Conservation (phyloP, 2,113 vertebrate species). For the Poicephalus gulielmi region DNA sequence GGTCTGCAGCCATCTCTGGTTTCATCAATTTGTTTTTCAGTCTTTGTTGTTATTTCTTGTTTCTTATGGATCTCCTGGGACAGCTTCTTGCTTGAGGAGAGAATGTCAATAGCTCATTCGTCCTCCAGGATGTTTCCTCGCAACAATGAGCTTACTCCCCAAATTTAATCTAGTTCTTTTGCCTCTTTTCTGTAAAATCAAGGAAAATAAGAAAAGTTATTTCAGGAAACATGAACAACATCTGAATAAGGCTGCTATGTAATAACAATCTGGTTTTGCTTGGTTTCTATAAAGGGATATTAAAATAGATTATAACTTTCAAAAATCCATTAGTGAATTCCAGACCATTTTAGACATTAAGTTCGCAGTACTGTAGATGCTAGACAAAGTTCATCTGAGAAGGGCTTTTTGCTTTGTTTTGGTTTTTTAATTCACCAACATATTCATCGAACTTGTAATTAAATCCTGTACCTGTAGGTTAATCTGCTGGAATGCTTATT, state of each 20-base stretch:
- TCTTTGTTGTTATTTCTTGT: constrained; percentile 73
- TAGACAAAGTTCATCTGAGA: not conserved
- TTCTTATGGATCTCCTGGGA: constrained; percentile 76
- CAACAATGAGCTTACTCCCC: constrained; percentile 51
- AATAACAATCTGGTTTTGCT: constrained; percentile 1
- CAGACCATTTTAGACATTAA: not conserved
- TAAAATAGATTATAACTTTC: not conserved
- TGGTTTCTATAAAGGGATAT: not conserved
- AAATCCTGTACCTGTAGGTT: not conserved
- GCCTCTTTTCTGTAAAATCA: constrained; percentile 52
- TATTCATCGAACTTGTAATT: not conserved
- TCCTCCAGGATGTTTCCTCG: constrained; percentile 71
- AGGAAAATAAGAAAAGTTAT: constrained; percentile 24
- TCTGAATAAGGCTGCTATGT: constrained; percentile 1
- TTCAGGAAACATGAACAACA: constrained; percentile 35
- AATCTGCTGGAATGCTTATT: not conserved
- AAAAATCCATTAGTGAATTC: constrained; percentile 25
- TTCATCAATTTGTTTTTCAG: constrained; percentile 78
- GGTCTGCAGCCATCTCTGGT: constrained; percentile 71
- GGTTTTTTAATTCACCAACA: not conserved
- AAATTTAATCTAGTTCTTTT: constrained; percentile 70
- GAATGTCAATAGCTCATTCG: constrained; percentile 73
- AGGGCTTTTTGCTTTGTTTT: not conserved
- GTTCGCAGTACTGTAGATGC: not conserved
- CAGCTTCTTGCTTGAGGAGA: constrained; percentile 69